phyloP scores from a whole-genome alignment of 2,888 invertebrate genomes.

The Apoda limacodes region DNA sequence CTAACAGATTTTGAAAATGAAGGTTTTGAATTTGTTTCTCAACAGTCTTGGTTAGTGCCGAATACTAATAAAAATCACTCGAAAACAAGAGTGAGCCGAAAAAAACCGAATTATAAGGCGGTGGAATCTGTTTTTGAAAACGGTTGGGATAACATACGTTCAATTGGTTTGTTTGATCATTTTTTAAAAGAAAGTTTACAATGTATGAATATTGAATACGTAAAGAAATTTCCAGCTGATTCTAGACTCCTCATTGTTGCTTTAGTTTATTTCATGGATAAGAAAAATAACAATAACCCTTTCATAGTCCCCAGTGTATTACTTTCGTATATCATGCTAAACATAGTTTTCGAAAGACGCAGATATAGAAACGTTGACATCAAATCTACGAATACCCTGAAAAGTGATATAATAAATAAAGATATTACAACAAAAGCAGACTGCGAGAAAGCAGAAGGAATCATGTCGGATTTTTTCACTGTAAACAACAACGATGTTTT shows the following conservation, averaged over 20 bases:
- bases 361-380: too few relatives aligned
- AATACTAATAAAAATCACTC: not conserved
- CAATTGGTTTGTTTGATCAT: conserved; percentile 8
- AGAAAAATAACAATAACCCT: too few relatives aligned
- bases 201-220: not conserved
- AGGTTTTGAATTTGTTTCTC: conserved; percentile 1
- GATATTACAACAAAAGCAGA: not conserved
- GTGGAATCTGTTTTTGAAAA: conserved; percentile 10
- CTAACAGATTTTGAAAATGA: conserved; percentile 7
- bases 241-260: conserved; percentile 10
- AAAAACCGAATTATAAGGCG: too few relatives aligned
- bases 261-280: too few relatives aligned
- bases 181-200: conserved; percentile 6
- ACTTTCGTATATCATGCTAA: too few relatives aligned
- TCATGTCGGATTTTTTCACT: conserved; percentile 5
- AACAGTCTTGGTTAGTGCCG: not conserved
- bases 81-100: conserved; percentile 1
- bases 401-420: not conserved
- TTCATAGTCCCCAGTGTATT: too few relatives aligned
- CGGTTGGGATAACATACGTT: conserved; percentile 9
- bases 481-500: not conserved
- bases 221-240: conserved; percentile 2
- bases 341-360: too few relatives aligned
- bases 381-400: too few relatives aligned
- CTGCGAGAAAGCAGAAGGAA: not conserved